Base-by-base conservation (phyloP, 2,888 invertebrate genomes). In the Gastrophysa polygoni region DNA sequence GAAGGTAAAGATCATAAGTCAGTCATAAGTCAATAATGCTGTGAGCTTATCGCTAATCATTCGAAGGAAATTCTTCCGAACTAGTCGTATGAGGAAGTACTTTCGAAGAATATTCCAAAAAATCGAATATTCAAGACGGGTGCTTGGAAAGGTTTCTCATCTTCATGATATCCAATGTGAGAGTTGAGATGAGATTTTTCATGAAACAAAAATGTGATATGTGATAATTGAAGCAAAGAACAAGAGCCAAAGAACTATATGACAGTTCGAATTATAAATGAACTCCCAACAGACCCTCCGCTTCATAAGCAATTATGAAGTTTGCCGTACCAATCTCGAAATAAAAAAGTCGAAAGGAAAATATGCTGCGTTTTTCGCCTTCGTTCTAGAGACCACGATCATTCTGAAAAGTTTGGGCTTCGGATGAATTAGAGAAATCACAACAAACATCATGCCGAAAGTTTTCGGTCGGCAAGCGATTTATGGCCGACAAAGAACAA, bases 401-500 rank as follows among this genome's bases (percentile, higher is more conserved):
- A 43, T 54, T 20, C 14, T 43, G 24, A 54, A 21, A 38, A 38
- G n/a, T 38, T 54, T 20, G 10, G 38, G 17, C 21, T 5, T 3
- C 2, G 43, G 43, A 54, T 54, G 43, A 54, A 54, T 54, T 43
- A 24, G 54, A 24, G 21, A 14, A 54, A 54, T 54, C 54, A 28
- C 28, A 54, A 52, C 52, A 52, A 38, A 11, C 54, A 38, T 52
- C 52, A 52, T 38, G 38, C 52, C 44, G 8, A 46, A 24, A 46
- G 46, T 54, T 43, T 43, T 38, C 38, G 38, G 38, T 38, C 14
- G 14, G 38, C 54, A 21, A 14, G n/a, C 14, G 43, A 54, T 54
- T 54, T 54, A 54, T 54, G 43, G 44, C 54, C 10, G 43, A 54
- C 24, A 43, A 21, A 43, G 28, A 54, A 54, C 54, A 54, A 54